Conservation (phyloP, 2,797 vertebrate genomes). For the Cottoperca gobio region DNA sequence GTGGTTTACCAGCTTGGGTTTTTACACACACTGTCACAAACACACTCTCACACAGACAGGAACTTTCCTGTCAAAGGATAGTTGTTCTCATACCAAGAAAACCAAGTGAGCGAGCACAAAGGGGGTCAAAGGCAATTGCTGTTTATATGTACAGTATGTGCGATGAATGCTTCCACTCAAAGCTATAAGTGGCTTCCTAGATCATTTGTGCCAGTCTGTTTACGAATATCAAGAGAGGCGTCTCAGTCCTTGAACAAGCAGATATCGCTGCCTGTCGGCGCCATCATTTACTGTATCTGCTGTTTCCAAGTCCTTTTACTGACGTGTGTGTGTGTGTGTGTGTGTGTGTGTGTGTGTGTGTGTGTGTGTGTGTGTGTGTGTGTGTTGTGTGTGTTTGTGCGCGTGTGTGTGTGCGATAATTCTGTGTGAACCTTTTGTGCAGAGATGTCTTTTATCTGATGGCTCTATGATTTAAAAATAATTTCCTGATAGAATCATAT, state of each 20-base stretch:
- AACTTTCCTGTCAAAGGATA: conserved; percentile 68
- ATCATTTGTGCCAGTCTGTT: conserved; percentile 7
- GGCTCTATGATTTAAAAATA: conserved; percentile 38
- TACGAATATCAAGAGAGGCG: not conserved
- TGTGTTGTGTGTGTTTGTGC: conserved; percentile 13
- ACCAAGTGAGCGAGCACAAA: conserved; percentile 32
- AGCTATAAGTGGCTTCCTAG: not conserved
- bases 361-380: not conserved
- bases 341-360: not conserved
- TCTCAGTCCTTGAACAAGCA: conserved; percentile 22
- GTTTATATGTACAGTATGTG: conserved; percentile 14
- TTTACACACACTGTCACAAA: conserved; percentile 47
- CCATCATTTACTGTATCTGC: conserved; percentile 54
- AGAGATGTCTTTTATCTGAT: conserved; percentile 38
- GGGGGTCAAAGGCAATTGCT: conserved; percentile 28
- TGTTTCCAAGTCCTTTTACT: conserved; percentile 26
- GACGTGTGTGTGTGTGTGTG: conserved; percentile 2
- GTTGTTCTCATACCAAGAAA: conserved; percentile 53
- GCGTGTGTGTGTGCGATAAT: conserved; percentile 2
- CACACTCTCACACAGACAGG: conserved; percentile 6
- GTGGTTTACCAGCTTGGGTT: conserved; percentile 68
- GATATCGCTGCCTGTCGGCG: conserved; percentile 11
- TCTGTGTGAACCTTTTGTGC: conserved; percentile 14
- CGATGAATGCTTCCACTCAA: not conserved
- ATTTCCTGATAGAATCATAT: conserved; percentile 44